Percentiles rank a stretch among this genome's conserved stretches.
phyloP scores from a whole-genome alignment of 2,113 vertebrate species.

The Anguilla japonica region DNA sequence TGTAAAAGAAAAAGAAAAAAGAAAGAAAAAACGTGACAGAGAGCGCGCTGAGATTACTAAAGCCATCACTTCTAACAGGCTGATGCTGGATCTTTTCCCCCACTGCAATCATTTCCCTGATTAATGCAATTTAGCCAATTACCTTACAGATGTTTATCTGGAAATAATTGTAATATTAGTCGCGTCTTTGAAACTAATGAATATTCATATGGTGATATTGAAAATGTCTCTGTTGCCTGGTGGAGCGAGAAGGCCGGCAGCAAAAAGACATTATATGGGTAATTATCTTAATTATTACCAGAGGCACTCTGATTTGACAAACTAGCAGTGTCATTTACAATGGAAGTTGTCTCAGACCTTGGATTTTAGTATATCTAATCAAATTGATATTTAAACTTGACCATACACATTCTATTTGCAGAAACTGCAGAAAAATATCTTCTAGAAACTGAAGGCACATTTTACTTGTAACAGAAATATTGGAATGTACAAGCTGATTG shows the following conservation, averaged over 20 bases:
- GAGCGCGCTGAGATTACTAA: background rate
- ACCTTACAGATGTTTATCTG: background rate
- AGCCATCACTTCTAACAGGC: slow-evolving; percentile 1
- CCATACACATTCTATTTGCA: no score
- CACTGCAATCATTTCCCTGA: slow-evolving; percentile 14
- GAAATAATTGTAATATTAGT: slow-evolving; percentile 26
- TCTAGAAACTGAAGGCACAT: no score
- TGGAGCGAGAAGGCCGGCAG: slow-evolving; percentile 31
- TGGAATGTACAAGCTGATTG: no score
- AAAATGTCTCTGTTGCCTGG: slow-evolving; percentile 23
- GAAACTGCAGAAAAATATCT: no score
- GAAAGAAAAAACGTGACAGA: background rate
- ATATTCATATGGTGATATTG: slow-evolving; percentile 20
- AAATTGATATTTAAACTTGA: no score
- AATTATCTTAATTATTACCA: slow-evolving; percentile 44
- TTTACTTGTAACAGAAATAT: no score
- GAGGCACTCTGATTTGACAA: background rate
- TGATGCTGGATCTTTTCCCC: background rate
- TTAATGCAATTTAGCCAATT: slow-evolving; percentile 26
- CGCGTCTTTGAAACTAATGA: slow-evolving; percentile 13
- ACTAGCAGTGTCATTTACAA: background rate
- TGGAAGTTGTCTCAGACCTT: background rate
- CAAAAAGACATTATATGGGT: slow-evolving; percentile 33
- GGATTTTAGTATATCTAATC: background rate
- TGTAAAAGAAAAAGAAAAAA: background rate